phyloP scores from a whole-genome alignment of 2,888 invertebrate genomes.

The Graphium colonna region DNA sequence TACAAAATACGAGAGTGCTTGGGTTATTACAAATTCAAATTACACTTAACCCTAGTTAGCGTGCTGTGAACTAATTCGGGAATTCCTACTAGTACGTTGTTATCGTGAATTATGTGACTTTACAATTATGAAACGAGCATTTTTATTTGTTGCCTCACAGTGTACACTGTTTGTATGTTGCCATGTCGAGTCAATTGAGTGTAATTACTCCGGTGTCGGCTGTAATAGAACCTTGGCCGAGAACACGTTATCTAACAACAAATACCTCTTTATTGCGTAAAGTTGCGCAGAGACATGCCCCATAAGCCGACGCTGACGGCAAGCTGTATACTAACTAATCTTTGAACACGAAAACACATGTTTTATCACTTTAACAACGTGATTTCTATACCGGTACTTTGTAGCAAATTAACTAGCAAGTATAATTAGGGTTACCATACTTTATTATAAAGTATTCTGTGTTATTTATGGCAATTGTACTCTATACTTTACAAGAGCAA shows the following conservation, averaged over 20 bases:
- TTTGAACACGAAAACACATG: constrained; percentile 5
- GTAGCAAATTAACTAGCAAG: neutral
- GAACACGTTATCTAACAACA: constrained; percentile 23
- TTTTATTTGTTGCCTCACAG: neutral
- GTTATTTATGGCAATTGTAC: no score
- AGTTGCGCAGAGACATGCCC: constrained; percentile 1
- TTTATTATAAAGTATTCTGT: no score
- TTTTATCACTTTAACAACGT: constrained; percentile 6
- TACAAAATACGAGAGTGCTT: neutral
- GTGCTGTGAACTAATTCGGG: neutral
- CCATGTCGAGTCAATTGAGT: constrained; percentile 30
- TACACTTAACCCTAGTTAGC: neutral
- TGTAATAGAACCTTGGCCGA: constrained; percentile 31
- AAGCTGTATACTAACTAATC: neutral
- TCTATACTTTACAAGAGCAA: no score
- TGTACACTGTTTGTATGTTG: constrained; percentile 7
- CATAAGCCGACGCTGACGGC: neutral
- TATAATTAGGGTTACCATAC: neutral
- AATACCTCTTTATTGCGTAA: constrained; percentile 19
- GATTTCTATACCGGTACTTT: neutral
- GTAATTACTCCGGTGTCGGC: constrained; percentile 26
- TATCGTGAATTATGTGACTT: neutral
- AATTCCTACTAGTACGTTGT: neutral
- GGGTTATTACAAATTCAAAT: neutral
- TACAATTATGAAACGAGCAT: neutral